These are phyloP conservation scores for Coreoperca whiteheadi DNA, from an alignment of 2,113 vertebrate species.

Conservation along the genomic window DNA sequence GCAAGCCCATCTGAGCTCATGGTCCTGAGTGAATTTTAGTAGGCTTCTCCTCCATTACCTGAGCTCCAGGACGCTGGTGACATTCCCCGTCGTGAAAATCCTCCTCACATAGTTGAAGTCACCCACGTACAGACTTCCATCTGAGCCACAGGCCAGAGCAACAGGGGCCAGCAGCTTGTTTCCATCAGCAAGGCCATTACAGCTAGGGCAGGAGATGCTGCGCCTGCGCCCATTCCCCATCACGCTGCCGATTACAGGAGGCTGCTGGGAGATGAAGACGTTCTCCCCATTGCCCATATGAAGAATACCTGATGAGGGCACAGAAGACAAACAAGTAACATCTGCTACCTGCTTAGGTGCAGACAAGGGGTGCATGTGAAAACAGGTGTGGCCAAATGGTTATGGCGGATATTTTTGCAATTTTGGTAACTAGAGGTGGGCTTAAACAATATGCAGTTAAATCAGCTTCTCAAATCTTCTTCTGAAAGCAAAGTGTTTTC, in stretches of 20 bases:
- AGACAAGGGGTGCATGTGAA: neutral
- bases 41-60: slow-evolving; percentile 84
- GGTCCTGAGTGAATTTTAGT: slow-evolving; percentile 42
- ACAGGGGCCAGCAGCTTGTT: slow-evolving; percentile 98
- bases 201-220: slow-evolving; percentile 98
- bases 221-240: slow-evolving; percentile 97
- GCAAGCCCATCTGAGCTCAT: slow-evolving; percentile 61
- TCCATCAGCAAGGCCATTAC: slow-evolving; percentile 96
- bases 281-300: slow-evolving; percentile 99
- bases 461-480: neutral
- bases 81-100: slow-evolving; percentile 97
- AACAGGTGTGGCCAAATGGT: neutral
- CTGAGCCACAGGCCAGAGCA: slow-evolving; percentile 93
- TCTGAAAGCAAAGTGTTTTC: neutral
- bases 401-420: neutral
- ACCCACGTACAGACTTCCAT: slow-evolving; percentile 97
- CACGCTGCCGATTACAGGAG: slow-evolving; percentile 94
- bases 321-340: slow-evolving; percentile 46
- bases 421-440: neutral
- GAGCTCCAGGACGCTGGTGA: slow-evolving; percentile 96
- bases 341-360: slow-evolving; percentile 25
- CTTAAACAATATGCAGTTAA: slow-evolving; percentile 8
- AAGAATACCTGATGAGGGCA: slow-evolving; percentile 89
- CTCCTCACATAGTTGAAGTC: slow-evolving; percentile 99
- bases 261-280: slow-evolving; percentile 98